Evolutionary conservation across 2,797 vertebrate genomes (phyloP).

Genomic region (Linurgus olivaceus): DNA sequence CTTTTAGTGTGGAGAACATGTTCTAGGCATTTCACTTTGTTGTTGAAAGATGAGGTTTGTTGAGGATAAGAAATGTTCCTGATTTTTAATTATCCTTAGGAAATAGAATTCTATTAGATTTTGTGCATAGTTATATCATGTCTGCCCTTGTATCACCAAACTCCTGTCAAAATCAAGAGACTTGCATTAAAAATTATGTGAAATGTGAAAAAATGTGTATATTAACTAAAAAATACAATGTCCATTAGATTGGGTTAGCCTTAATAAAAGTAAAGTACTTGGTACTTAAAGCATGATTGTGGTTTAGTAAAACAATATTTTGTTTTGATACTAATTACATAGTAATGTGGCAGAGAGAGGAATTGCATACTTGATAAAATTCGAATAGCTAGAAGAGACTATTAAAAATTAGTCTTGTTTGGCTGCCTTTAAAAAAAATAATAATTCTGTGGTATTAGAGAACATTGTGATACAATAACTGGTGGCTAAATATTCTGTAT

Average conservation of each 20-base stretch:
- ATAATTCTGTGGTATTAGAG: background rate
- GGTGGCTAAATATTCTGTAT: background rate
- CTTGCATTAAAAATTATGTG: background rate
- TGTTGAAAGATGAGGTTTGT: background rate
- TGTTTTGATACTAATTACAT: background rate
- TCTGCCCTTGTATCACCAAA: background rate
- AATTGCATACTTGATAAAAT: background rate
- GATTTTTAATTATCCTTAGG: background rate
- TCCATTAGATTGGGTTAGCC: background rate
- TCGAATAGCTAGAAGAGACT: background rate
- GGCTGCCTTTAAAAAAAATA: background rate
- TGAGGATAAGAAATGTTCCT: background rate
- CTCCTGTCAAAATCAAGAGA: background rate
- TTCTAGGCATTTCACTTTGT: background rate
- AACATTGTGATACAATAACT: background rate
- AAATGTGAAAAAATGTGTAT: fast-evolving
- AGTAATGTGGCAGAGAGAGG: background rate
- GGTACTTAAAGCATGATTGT: background rate
- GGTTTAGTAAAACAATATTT: background rate
- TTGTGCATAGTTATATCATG: background rate
- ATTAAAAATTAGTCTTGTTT: background rate
- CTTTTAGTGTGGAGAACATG: background rate
- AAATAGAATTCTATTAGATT: background rate
- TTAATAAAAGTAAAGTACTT: background rate
- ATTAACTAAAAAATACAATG: background rate